Percentiles rank a stretch among this genome's conserved stretches.
Evolutionary conservation across 1,140 invertebrate species (phyloP).

Genomic region (Lasaia peninsularis): DNA sequence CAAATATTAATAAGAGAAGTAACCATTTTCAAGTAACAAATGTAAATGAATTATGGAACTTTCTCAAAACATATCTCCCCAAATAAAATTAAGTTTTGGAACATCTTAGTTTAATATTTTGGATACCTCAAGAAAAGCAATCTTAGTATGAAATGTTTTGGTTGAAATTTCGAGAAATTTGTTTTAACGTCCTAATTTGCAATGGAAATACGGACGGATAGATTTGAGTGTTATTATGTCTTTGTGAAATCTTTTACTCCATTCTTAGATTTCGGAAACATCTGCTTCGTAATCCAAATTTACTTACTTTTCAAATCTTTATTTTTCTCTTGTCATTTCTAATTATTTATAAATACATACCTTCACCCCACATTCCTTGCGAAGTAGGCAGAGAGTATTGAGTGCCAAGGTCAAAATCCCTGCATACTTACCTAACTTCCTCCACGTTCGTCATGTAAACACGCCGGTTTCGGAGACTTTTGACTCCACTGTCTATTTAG

Average conservation of each 20-base stretch:
- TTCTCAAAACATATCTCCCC: not conserved
- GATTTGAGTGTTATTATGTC: not conserved
- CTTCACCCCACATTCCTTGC: too few relatives aligned
- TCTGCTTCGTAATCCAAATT: not conserved
- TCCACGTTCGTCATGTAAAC: too few relatives aligned
- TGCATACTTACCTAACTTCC: too few relatives aligned
- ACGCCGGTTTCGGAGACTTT: too few relatives aligned
- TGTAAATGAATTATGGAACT: not conserved
- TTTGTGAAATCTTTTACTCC: conserved; percentile 7
- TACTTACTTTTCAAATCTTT: not conserved
- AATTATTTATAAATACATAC: too few relatives aligned
- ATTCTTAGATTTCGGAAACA: not conserved
- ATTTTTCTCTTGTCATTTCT: not conserved
- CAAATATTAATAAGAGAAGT: not conserved
- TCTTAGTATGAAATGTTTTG: conserved; percentile 5
- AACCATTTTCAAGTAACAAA: not conserved
- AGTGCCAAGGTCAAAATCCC: too few relatives aligned
- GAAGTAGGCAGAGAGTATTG: too few relatives aligned
- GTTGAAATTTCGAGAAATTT: conserved; percentile 7
- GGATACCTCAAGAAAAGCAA: conserved; percentile 7
- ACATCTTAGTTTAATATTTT: not conserved
- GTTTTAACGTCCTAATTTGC: conserved; percentile 6
- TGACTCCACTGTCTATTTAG: too few relatives aligned
- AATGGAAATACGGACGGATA: conserved; percentile 5
- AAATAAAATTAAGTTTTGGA: not conserved